Percentiles rank a stretch among this genome's conserved stretches.
Evolutionary conservation across 1,140 invertebrate genomes (phyloP).

Genomic region (Megathymus violae): DNA sequence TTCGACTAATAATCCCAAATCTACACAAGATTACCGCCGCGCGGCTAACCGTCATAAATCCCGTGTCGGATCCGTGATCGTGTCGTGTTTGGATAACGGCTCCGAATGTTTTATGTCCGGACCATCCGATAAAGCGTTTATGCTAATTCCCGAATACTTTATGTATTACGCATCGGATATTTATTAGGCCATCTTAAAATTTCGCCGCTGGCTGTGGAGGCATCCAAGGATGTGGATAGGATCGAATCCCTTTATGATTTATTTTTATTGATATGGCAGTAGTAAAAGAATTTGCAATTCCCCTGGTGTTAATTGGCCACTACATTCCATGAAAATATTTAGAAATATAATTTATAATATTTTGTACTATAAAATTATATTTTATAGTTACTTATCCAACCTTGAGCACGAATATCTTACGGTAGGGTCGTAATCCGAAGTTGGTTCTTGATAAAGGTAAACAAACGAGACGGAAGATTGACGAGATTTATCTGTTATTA

Average conservation of each 20-base stretch:
- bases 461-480: no score
- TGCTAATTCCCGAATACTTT: conserved; percentile 64
- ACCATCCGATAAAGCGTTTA: conserved; percentile 63
- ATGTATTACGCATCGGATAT: conserved; percentile 61
- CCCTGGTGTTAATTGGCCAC: no score
- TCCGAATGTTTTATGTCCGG: conserved; percentile 48
- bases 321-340: no score
- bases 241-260: conserved; percentile 16
- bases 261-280: no score
- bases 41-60: conserved; percentile 46
- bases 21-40: conserved; percentile 29
- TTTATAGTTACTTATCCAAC: no score
- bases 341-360: no score
- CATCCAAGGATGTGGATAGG: conserved; percentile 7
- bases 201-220: conserved; percentile 31
- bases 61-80: conserved; percentile 51
- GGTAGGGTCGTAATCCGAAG: no score
- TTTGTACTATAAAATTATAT: no score
- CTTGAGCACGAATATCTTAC: no score
- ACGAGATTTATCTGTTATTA: no score
- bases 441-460: no score
- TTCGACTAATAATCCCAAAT: conserved; percentile 24
- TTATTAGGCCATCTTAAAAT: conserved; percentile 58
- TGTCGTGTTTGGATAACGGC: conserved; percentile 47
- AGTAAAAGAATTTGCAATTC: no score